Base-by-base conservation (phyloP, 2,797 vertebrate species). In the Spondyliosoma cantharus region DNA sequence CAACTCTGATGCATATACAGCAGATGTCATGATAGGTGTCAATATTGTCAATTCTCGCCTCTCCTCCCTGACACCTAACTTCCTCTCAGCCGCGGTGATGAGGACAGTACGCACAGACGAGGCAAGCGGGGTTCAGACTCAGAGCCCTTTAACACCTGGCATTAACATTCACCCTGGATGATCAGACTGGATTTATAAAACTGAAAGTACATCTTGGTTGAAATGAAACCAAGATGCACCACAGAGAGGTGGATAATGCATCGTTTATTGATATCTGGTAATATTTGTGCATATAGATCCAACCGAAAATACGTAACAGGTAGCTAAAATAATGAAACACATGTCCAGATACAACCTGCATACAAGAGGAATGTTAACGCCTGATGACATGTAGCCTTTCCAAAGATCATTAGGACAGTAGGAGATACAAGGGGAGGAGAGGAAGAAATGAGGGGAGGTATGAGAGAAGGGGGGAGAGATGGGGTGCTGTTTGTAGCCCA, bases 401-500 rank as follows among this genome's bases (percentile, higher is more conserved):
- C 19, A 69, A 76, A 62, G 46, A 52, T 64, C n/a, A 63, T 77
- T 56, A 88, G 57, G 60, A 49, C 61, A 16, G 27, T 4, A 27
- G 64, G 61, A 81, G 37, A 70, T 25, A 13, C 46, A 22, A 49
- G 24, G 29, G 60, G 48, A 57, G 76, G 58, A 66, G 53, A 29
- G 62, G 60, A 75, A 32, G 37, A 61, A 43, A 24, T 50, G 2
- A 62, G 58, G 58, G 46, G 24, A 43, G 45, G 43, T 46, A 48
- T 56, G 37, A 50, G 14, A 56, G 53, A 2, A 20, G 7, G 7
- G 54, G 17, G 24, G 20, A 22, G 52, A 48, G 6, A 22, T 5
- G 17, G 12, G 46, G 16, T 62, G 58, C 29, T 29, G 78, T 87
- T 86, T 79, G 71, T 69, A 86, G 76, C 82, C 81, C 74, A 85